Conservation (phyloP, 2,888 invertebrate species). For the Notodonta ziczac region DNA sequence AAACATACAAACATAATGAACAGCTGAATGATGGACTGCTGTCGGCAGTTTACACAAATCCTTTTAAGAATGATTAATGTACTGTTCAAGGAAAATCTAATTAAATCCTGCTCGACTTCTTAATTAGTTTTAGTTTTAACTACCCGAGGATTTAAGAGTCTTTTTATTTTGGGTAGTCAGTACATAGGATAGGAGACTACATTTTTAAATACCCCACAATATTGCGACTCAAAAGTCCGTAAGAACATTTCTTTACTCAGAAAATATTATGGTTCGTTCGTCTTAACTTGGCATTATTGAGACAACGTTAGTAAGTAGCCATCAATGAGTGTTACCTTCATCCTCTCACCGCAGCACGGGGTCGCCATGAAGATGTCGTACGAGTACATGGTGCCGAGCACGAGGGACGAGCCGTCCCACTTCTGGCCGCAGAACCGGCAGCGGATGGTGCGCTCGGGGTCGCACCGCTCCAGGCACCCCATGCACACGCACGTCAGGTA, state of each 20-base stretch:
- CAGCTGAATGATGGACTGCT: background rate
- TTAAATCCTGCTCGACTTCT: too few relatives aligned
- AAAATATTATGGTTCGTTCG: too few relatives aligned
- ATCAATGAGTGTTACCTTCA: conserved; percentile 87
- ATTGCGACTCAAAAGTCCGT: too few relatives aligned
- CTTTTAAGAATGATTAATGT: too few relatives aligned
- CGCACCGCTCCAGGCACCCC: conserved; percentile 94
- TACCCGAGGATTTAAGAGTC: too few relatives aligned
- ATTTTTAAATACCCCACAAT: too few relatives aligned
- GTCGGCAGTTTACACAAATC: background rate
- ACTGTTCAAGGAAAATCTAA: background rate
- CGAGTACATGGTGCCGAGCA: conserved; percentile 98
- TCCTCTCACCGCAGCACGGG: conserved; percentile 96
- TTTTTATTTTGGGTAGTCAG: too few relatives aligned
- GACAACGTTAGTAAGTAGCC: background rate
- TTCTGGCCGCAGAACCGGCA: conserved; percentile 94
- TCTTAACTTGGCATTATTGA: too few relatives aligned
- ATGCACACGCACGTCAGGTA: conserved; percentile 98
- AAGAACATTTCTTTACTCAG: too few relatives aligned
- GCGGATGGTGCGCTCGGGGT: conserved; percentile 89
- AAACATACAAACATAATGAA: conserved; percentile 21
- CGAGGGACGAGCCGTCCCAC: conserved; percentile 97
- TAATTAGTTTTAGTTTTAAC: too few relatives aligned
- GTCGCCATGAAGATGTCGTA: conserved; percentile 99
- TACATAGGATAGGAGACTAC: too few relatives aligned